Evolutionary conservation across 2,113 vertebrate species (phyloP).

Genomic region (Phrynosoma blainvillii): DNA sequence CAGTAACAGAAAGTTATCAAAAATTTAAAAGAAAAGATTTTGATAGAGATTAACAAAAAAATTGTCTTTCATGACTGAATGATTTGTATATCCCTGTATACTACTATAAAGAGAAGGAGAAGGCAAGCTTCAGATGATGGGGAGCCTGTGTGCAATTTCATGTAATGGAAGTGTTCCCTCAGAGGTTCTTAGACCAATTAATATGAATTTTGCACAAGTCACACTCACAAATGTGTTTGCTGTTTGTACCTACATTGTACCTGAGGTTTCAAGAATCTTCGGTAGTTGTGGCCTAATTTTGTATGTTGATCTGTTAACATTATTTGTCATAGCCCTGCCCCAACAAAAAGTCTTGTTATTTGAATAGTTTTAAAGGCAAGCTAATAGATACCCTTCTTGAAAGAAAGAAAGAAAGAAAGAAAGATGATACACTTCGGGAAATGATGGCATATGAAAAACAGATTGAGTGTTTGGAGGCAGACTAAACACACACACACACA

Average conservation of each 20-base stretch:
- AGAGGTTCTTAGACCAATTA: constrained; percentile 21
- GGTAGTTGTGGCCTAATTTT: no score
- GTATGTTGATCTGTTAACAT: not conserved
- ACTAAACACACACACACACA: not conserved
- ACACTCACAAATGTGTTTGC: constrained; percentile 35
- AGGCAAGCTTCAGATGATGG: no score
- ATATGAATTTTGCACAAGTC: constrained; percentile 37
- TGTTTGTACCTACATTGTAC: not conserved
- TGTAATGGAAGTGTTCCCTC: constrained; percentile 47
- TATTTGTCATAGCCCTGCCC: constrained; percentile 7
- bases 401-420: not conserved
- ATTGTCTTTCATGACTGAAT: no score
- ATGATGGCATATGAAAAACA: not conserved
- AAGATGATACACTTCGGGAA: not conserved
- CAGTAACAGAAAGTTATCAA: no score
- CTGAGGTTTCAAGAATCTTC: no score
- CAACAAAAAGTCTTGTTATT: rapidly evolving
- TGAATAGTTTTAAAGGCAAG: constrained; percentile 34
- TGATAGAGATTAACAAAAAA: no score
- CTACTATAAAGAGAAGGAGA: no score
- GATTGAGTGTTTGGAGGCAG: not conserved
- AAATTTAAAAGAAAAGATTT: no score
- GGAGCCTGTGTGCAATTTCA: not conserved
- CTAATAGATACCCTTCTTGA: not conserved
- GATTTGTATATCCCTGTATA: no score